Percentiles rank a stretch among this genome's conserved stretches.
Conservation (phyloP, 2,797 vertebrate species). For the Cephalopachus bancanus region DNA sequence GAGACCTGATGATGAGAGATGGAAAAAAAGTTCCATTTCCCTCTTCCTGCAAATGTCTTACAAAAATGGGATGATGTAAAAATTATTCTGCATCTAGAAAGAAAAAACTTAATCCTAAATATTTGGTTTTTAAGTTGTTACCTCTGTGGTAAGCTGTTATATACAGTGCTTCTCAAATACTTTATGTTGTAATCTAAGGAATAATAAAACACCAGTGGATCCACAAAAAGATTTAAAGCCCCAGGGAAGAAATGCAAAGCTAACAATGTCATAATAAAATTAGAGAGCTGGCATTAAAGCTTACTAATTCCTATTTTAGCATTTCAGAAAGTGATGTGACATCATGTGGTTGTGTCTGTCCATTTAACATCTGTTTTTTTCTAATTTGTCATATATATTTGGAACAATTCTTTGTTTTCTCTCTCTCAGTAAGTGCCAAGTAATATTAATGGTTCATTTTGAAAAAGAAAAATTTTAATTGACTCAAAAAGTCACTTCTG, state of each 20-base stretch:
- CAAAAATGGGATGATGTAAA: conserved; percentile 49
- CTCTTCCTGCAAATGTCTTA: conserved; percentile 43
- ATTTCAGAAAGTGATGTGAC: conserved; percentile 68
- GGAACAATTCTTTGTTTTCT: conserved; percentile 71
- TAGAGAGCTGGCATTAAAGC: conserved; percentile 53
- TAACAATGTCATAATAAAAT: conserved; percentile 55
- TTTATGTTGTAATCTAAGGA: conserved; percentile 65
- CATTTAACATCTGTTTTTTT: conserved; percentile 69
- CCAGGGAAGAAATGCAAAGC: conserved; percentile 31
- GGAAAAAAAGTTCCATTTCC: neutral
- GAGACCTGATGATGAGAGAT: neutral
- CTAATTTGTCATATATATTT: conserved; percentile 69
- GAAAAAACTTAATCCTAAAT: conserved; percentile 59
- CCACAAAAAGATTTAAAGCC: conserved; percentile 67
- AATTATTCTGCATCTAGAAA: conserved; percentile 56
- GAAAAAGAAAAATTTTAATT: conserved; percentile 83
- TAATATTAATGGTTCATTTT: conserved; percentile 78
- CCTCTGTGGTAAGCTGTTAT: conserved; percentile 64
- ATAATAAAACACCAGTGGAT: conserved; percentile 60
- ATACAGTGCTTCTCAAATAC: conserved; percentile 54
- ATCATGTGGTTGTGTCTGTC: conserved; percentile 64
- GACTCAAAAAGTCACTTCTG: conserved; percentile 73
- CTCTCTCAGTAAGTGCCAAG: conserved; percentile 66
- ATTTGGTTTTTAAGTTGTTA: conserved; percentile 61
- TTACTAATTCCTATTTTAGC: conserved; percentile 63